phyloP scores from a whole-genome alignment of 2,113 vertebrate species.

The Glaucidium brasilianum region DNA sequence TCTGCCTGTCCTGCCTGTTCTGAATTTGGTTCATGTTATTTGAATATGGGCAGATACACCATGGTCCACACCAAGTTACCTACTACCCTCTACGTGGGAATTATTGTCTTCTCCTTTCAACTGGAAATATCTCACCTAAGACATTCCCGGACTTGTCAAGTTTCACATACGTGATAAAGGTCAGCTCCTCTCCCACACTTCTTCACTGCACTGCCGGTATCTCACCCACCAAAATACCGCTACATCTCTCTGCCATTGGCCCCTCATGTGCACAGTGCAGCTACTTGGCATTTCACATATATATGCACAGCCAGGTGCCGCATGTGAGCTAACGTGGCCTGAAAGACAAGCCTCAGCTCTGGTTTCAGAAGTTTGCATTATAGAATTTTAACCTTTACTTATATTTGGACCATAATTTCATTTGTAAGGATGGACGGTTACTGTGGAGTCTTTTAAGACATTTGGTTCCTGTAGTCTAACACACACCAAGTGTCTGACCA shows the following conservation, averaged over 20 bases:
- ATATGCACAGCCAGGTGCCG: background rate
- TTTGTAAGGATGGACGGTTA: background rate
- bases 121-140: background rate
- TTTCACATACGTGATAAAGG: background rate
- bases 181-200: background rate
- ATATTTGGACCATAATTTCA: background rate
- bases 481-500: background rate
- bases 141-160: background rate
- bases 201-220: background rate
- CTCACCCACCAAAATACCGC: background rate
- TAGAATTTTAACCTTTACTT: background rate
- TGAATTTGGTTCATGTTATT: background rate
- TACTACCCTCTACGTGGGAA: background rate
- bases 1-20: background rate
- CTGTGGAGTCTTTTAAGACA: background rate
- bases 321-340: rapidly evolving
- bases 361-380: background rate
- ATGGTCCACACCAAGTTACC: background rate
- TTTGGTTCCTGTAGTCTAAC: background rate
- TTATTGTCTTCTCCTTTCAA: background rate
- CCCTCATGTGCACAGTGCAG: background rate
- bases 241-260: background rate
- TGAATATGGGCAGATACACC: background rate
- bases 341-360: background rate
- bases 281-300: background rate